phyloP scores from a whole-genome alignment of 1,140 invertebrate species.

The Heliconius hermathena region DNA sequence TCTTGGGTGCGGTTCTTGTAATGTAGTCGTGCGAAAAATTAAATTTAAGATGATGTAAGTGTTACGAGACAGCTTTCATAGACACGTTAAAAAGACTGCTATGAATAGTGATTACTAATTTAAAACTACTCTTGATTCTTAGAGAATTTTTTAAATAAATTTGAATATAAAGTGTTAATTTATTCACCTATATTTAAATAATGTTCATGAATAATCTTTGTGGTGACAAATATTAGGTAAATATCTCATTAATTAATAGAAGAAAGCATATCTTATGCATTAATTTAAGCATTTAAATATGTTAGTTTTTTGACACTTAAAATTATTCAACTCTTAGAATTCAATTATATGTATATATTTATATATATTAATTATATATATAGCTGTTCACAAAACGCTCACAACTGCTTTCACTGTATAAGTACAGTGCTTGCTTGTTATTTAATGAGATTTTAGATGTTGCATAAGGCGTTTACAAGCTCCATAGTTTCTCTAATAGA shows the following conservation, averaged over 20 bases:
- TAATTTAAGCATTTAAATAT: no score
- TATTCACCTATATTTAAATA: not conserved
- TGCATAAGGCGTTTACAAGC: conserved; percentile 19
- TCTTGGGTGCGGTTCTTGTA: conserved; percentile 20
- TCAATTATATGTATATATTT: not conserved
- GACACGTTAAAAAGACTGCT: conserved; percentile 12
- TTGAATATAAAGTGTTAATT: not conserved
- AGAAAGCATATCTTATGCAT: not conserved
- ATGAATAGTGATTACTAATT: conserved; percentile 12
- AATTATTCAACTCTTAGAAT: not conserved
- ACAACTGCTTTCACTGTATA: conserved; percentile 54
- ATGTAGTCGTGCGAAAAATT: conserved; percentile 43
- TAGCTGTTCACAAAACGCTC: conserved; percentile 16
- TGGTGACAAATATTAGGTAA: not conserved
- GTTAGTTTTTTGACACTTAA: no score
- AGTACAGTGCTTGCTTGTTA: conserved; percentile 52
- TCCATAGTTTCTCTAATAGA: conserved; percentile 7
- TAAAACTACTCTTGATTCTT: not conserved
- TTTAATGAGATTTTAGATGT: conserved; percentile 58
- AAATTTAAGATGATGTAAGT: conserved; percentile 47
- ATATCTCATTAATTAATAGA: not conserved
- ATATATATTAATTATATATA: not conserved
- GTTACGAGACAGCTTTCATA: conserved; percentile 16
- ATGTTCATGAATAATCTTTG: not conserved
- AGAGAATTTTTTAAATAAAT: not conserved